phyloP scores from a whole-genome alignment of 2,797 vertebrate genomes.

The Pangasius larnaudii region DNA sequence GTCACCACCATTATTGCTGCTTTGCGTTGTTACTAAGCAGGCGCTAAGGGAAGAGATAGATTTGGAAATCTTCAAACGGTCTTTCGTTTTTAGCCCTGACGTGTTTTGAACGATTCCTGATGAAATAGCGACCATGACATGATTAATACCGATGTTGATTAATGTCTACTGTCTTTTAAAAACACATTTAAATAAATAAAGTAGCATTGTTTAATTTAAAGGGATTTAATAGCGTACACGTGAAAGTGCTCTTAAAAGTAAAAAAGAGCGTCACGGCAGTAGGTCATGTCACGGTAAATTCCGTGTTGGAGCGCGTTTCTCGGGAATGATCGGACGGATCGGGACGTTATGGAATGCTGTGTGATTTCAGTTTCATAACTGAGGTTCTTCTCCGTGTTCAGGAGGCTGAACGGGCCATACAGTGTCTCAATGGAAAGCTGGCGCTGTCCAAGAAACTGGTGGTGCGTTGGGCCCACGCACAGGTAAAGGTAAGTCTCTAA shows the following conservation, averaged over 20 bases:
- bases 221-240: not conserved
- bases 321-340: too few species aligned
- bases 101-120: not conserved
- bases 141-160: not conserved
- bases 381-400: slow-evolving; percentile 58
- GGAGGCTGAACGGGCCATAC: slow-evolving; percentile 97
- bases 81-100: not conserved
- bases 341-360: not conserved
- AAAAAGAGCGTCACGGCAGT: not conserved
- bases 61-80: not conserved
- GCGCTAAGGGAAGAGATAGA: not conserved
- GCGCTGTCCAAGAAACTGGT: slow-evolving; percentile 96
- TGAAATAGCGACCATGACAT: not conserved
- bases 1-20: not conserved
- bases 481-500: slow-evolving; percentile 81
- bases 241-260: not conserved
- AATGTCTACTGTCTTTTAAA: not conserved
- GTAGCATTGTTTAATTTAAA: not conserved
- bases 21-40: slow-evolving; percentile 12
- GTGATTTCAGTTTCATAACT: not conserved
- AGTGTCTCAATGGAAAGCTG: slow-evolving; percentile 95
- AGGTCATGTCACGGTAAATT: too few species aligned
- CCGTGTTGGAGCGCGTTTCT: not conserved
- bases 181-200: not conserved
- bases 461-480: slow-evolving; percentile 95